Base-by-base conservation (phyloP, 2,797 vertebrate species). In the Chaetophractus vellerosus region DNA sequence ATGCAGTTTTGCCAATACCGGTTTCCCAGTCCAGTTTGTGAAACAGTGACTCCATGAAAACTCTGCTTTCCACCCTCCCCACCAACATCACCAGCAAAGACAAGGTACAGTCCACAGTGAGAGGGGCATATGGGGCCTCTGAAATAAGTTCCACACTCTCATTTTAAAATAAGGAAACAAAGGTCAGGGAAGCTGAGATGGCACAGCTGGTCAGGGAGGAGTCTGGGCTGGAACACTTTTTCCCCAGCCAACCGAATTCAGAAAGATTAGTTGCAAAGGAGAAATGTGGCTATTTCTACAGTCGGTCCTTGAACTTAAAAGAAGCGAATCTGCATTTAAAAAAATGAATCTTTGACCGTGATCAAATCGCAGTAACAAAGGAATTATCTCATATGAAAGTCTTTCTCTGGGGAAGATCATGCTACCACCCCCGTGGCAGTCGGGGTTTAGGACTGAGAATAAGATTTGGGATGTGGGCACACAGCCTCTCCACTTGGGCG, bases 11-110 rank as follows among this genome's bases (percentile, higher is more conserved):
- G 78, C 52, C 64, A 50, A 1, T 9, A 21, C 31, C 3, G 4
- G 18, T 9, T 1, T 0, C 66, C n/a, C 50, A 55, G 23, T 3
- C 48, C 21, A 15, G 78, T 78, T 59, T 18, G 2, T 0, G 16
- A 68, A 50, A 55, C 9, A 16, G 14, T 2, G 3, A 28, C 48
- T 90, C 28, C 71, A 38, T 24, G 24, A 19, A 31, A 78, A 76
- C 26, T 9, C 1, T 18, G 68, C 16, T 48, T 36, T 50, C 36
- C 41, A 0, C n/a, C 9, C 9, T 41, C 41, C 59, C 59, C 19
- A 64, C 11, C 21, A 6, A 52, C 28, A 72, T 14, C 26, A 23
- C 36, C 12, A 45, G 74, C 23, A 38, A 57, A 85, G 63, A 33
- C 8, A 1, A 84, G 41, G 28, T 26, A 48, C 23, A 50, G 12